Evolutionary conservation across 2,888 invertebrate genomes (phyloP).

Genomic region (Adineta ricciae): DNA sequence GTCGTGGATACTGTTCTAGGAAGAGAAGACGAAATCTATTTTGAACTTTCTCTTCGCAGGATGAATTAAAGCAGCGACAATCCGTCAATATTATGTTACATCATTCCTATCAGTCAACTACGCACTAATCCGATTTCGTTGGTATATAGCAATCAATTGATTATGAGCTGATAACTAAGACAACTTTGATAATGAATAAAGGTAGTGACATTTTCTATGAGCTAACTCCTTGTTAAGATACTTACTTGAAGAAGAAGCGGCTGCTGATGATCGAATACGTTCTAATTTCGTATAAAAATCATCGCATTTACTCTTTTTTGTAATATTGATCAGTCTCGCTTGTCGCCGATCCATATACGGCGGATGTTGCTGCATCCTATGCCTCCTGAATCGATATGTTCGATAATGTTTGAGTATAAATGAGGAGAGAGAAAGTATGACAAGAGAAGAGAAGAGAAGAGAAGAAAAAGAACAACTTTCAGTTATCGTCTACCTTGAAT

Average conservation of each 20-base stretch:
- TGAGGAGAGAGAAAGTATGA: background rate
- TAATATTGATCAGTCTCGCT: background rate
- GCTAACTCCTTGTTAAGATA: no score
- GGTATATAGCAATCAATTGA: no score
- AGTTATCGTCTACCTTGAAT: background rate
- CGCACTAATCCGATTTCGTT: no score
- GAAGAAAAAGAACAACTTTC: no score
- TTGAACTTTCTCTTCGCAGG: no score
- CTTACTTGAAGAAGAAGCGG: conserved; percentile 3
- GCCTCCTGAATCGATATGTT: no score
- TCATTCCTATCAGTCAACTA: no score
- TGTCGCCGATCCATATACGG: background rate
- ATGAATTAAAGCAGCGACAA: no score
- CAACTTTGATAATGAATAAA: no score
- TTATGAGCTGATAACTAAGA: no score
- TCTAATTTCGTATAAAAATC: background rate
- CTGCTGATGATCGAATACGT: background rate
- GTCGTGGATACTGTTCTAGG: background rate
- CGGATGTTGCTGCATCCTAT: background rate
- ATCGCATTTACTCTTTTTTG: background rate
- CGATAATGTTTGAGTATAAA: background rate
- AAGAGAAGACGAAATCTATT: background rate
- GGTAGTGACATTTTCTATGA: background rate
- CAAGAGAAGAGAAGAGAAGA: background rate
- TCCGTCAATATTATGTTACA: no score